Evolutionary conservation across 1,140 invertebrate genomes (phyloP).

Genomic region (Zaprionus camerounensis): DNA sequence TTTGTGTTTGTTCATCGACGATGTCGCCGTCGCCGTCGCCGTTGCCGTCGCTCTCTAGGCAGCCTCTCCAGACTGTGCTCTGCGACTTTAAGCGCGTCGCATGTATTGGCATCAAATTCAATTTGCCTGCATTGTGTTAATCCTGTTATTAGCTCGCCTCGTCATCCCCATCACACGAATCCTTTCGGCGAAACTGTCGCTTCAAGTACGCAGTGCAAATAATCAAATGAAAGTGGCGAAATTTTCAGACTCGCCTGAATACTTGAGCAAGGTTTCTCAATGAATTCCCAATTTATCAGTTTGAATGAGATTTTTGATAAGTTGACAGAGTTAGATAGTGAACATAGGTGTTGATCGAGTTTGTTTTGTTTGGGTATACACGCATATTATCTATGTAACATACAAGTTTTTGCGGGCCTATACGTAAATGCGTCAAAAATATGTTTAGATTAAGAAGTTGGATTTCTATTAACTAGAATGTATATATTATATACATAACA

Average conservation of each 20-base stretch:
- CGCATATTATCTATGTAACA: no score
- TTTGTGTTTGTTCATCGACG: slow-evolving; percentile 75
- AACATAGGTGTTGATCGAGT: no score
- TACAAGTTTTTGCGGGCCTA: no score
- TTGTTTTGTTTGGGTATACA: no score
- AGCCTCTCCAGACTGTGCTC: slow-evolving; percentile 24
- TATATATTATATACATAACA: no score
- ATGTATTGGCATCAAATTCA: slow-evolving; percentile 78
- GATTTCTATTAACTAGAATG: no score
- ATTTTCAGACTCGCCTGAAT: slow-evolving; percentile 11
- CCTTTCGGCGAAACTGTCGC: slow-evolving; percentile 46
- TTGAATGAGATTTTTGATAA: neutral
- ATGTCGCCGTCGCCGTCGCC: slow-evolving; percentile 9
- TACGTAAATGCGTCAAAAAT: no score
- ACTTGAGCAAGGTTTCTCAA: neutral
- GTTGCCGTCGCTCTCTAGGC: no score
- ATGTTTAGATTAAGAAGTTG: no score
- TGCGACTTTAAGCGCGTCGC: slow-evolving; percentile 66
- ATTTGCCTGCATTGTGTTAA: slow-evolving; percentile 79
- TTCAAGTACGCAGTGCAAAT: slow-evolving; percentile 1
- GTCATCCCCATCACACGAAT: slow-evolving; percentile 35
- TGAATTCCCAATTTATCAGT: neutral
- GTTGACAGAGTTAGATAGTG: neutral
- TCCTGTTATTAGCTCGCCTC: slow-evolving; percentile 77
- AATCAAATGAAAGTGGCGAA: neutral